Percentiles rank a stretch among this genome's conserved stretches.
These are phyloP conservation scores for Phalera bucephala DNA, from an alignment of 2,888 invertebrate species.

Conservation along the genomic window DNA sequence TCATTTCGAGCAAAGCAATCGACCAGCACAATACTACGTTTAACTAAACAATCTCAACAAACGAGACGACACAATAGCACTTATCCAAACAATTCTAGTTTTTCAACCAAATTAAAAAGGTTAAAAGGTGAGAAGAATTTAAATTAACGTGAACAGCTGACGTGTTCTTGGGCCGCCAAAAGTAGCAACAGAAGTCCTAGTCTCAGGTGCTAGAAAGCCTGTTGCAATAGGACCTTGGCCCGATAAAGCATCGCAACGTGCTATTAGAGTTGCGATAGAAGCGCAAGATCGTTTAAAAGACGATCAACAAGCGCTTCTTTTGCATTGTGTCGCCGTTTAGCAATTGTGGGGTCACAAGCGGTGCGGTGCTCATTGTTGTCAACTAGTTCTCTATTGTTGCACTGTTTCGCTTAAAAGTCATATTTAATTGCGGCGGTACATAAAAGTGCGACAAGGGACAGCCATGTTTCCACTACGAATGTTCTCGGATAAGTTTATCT, in stretches of 20 bases:
- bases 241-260: slow-evolving; percentile 65
- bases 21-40: slow-evolving; percentile 7
- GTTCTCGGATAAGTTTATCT: slow-evolving; percentile 48
- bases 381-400: slow-evolving; percentile 60
- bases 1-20: slow-evolving; percentile 30
- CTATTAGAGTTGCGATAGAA: slow-evolving; percentile 68
- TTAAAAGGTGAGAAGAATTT: slow-evolving; percentile 71
- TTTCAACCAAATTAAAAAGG: slow-evolving; percentile 66
- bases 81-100: slow-evolving; percentile 43
- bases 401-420: slow-evolving; percentile 63
- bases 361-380: slow-evolving; percentile 54
- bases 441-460: slow-evolving; percentile 41
- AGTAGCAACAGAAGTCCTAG: slow-evolving; percentile 55
- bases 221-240: slow-evolving; percentile 74
- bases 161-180: slow-evolving; percentile 50
- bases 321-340: slow-evolving; percentile 67
- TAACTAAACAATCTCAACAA: slow-evolving; percentile 2
- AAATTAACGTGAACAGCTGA: slow-evolving; percentile 53
- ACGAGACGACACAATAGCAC: slow-evolving; percentile 43
- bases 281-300: slow-evolving; percentile 78
- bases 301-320: slow-evolving; percentile 72
- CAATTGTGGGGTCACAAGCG: slow-evolving; percentile 63
- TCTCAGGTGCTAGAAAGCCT: slow-evolving; percentile 75
- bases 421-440: slow-evolving; percentile 59
- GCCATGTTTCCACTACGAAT: slow-evolving; percentile 33